phyloP scores from a whole-genome alignment of 2,888 invertebrate species.

The Phyllotreta striolata region DNA sequence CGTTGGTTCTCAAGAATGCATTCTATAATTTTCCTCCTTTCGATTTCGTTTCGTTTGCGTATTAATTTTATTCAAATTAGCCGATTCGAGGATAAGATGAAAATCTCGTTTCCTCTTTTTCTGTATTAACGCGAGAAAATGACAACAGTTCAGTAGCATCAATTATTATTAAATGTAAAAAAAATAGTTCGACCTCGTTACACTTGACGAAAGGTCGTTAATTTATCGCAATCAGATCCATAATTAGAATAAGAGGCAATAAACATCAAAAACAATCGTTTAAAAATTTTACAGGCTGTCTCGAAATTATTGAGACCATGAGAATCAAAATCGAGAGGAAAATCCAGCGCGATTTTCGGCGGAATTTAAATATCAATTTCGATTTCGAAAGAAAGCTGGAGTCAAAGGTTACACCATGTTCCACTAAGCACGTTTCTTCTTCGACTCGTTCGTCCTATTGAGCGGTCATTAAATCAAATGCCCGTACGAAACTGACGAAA shows the following conservation, averaged over 20 bases:
- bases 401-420: conserved; percentile 6
- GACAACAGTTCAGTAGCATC: background rate
- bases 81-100: too few species aligned
- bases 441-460: too few species aligned
- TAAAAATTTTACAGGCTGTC: background rate
- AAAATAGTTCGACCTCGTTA: conserved; percentile 11
- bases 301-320: background rate
- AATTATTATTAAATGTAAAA: conserved; percentile 2
- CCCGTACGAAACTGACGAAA: conserved; percentile 5
- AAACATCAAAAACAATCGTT: background rate
- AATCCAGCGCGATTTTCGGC: too few species aligned
- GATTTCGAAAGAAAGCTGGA: background rate
- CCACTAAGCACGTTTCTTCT: too few species aligned
- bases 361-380: too few species aligned
- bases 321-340: background rate
- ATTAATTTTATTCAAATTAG: too few species aligned
- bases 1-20: too few species aligned
- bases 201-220: conserved; percentile 1
- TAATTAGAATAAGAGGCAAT: background rate
- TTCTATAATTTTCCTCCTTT: too few species aligned
- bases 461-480: too few species aligned
- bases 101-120: background rate
- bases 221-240: background rate
- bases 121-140: background rate
- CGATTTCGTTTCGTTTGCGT: too few species aligned